phyloP scores from a whole-genome alignment of 1,140 invertebrate genomes.

The Platyura marginata region DNA sequence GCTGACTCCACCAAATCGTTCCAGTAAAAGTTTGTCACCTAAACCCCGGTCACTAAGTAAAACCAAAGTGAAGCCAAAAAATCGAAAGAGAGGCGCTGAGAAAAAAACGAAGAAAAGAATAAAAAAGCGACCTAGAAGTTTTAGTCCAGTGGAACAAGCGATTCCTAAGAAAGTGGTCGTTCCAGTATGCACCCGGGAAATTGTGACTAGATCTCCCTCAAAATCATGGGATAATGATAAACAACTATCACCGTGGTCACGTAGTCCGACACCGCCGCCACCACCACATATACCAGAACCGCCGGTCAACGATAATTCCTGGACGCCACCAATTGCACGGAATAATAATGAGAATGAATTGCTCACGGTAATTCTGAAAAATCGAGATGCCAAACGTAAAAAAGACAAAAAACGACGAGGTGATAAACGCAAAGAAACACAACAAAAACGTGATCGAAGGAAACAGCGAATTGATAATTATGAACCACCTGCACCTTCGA shows the following conservation, averaged over 20 bases:
- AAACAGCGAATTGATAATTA: conserved; percentile 24
- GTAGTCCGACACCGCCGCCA: conserved; percentile 19
- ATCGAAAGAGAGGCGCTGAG: conserved; percentile 11
- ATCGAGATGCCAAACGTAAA: conserved; percentile 33
- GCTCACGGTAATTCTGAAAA: conserved; percentile 31
- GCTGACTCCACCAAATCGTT: conserved; percentile 5
- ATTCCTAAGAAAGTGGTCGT: conserved; percentile 8
- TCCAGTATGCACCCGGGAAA: conserved; percentile 12
- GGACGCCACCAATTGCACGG: conserved; percentile 26
- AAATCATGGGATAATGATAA: conserved; percentile 3
- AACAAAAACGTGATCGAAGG: conserved; percentile 27
- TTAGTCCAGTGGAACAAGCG: conserved; percentile 8
- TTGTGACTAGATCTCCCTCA: conserved; percentile 10
- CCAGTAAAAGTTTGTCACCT: not conserved
- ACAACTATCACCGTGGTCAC: conserved; percentile 19
- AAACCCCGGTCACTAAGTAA: conserved; percentile 5
- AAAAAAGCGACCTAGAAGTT: conserved; percentile 12
- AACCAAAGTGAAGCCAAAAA: conserved; percentile 4
- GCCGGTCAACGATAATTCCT: conserved; percentile 11
- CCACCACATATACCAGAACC: no score
- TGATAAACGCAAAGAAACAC: conserved; percentile 26
- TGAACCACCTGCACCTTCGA: conserved; percentile 41
- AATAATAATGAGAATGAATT: conserved; percentile 19
- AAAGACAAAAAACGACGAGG: conserved; percentile 32
- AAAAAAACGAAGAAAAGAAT: conserved; percentile 9